These are phyloP conservation scores for Molossus alvarezi DNA, from an alignment of 2,797 vertebrate genomes.

Conservation along the genomic window DNA sequence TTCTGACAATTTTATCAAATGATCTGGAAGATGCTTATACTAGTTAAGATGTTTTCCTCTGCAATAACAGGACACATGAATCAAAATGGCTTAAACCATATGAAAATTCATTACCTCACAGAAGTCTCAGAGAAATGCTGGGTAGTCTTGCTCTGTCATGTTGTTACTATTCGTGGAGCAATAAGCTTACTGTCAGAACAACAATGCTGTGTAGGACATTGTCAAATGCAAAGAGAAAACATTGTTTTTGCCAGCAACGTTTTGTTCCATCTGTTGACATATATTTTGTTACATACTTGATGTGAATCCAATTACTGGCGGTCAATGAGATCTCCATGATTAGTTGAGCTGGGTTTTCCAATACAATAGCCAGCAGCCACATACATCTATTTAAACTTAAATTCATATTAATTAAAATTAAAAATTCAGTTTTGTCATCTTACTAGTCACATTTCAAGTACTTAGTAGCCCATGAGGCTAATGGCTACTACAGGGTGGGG, in stretches of 20 bases:
- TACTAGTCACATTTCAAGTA: not conserved
- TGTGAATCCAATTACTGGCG: not conserved
- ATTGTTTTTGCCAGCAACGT: not conserved
- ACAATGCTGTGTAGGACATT: not conserved
- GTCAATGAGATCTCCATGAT: not conserved
- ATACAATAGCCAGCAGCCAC: not conserved
- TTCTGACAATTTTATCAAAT: slow-evolving; percentile 5
- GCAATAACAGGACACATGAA: not conserved
- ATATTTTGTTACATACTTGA: not conserved
- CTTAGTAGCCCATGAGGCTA: not conserved
- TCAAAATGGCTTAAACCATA: not conserved
- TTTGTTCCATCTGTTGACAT: not conserved
- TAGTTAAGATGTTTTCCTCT: not conserved
- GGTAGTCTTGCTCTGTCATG: not conserved
- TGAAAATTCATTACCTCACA: slow-evolving; percentile 19
- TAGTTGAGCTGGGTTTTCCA: not conserved
- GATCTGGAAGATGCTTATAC: not conserved
- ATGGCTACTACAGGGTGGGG: not conserved
- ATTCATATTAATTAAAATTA: not conserved
- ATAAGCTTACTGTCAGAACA: not conserved
- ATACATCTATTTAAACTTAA: not conserved
- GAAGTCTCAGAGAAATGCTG: not conserved
- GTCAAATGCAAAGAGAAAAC: not conserved
- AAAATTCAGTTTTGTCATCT: not conserved
- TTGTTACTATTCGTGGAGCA: not conserved